Base-by-base conservation (phyloP, 1,140 invertebrate species). In the Argopecten irradians region DNA sequence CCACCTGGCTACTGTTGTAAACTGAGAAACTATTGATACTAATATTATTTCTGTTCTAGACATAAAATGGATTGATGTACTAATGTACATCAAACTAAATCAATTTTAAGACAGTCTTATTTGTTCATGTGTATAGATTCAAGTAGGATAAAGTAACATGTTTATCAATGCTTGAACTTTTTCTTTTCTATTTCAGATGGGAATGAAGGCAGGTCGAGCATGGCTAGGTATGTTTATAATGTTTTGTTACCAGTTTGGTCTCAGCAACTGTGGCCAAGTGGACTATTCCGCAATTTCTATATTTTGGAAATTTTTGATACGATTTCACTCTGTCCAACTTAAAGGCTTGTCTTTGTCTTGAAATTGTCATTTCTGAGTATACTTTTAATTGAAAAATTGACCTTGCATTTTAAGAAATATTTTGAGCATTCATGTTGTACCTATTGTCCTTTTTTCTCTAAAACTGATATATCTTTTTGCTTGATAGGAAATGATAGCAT, bases 161-260 rank as follows among this genome's bases (percentile, higher is more conserved):
- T 46, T 2, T 2, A 46, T 46, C 1, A 46, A 19, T 46, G 22
- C 22, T 11, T 55, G 43, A 8, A 8, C 55, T 28, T 11, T 89
- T 28, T 71, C 39, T 41, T 84, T 87, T 35, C 16, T 28, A 16
- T 91, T 86, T 86, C 87, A 93, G 93, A 93, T 93, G 92, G 92
- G 92, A 11, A 82, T 93, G 71, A 93, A 93, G 90, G 90, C 92
- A 36, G 88, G 87, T 55, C 91, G 92, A 90, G 91, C 91, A 35
- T 93, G 93, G 93, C 89, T 93, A 86, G 93, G 93, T 93, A 91
- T 85, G 86, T 91, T 5, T 28, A 46, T 8, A 1, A 46, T 46
- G 3, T 2, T 1, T 16, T 46, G 11, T 22, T n/a, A n/a, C 83
- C 13, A 13, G 41, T 87, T 85, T 5, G 35, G 33, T 84, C 2